Evolutionary conservation across 1,140 invertebrate genomes (phyloP).

Genomic region (Scylla paramamosain): DNA sequence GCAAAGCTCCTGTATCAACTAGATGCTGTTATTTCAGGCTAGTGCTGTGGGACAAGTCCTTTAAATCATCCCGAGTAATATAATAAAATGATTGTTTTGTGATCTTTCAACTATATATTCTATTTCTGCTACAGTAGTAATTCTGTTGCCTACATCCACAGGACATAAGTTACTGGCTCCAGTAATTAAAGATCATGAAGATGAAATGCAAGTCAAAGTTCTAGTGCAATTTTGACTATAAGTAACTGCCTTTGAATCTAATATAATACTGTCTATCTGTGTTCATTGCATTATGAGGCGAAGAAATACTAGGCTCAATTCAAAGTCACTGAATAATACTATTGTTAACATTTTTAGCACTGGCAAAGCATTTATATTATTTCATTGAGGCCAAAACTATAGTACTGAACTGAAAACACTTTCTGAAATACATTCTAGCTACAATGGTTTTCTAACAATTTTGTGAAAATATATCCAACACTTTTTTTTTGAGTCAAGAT

Average conservation of each 20-base stretch:
- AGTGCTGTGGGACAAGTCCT: background rate
- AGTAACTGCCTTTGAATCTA: too few species aligned
- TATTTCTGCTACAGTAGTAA: background rate
- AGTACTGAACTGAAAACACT: background rate
- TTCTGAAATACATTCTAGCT: background rate
- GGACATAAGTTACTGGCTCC: background rate
- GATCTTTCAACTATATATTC: background rate
- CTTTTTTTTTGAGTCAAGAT: conserved; percentile 36
- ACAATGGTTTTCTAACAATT: conserved; percentile 56
- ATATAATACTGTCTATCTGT: background rate
- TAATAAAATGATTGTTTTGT: background rate
- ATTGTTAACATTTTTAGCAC: background rate
- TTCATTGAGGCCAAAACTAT: background rate
- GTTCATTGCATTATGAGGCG: background rate
- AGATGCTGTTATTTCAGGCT: background rate
- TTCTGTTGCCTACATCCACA: background rate
- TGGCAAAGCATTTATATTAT: background rate
- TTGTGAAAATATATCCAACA: conserved; percentile 60
- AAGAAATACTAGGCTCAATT: background rate
- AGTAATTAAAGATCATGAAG: background rate
- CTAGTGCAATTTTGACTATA: background rate
- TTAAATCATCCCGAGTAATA: background rate
- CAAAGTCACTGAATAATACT: background rate
- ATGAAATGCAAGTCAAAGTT: background rate
- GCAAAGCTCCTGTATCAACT: background rate